Evolutionary conservation across 2,797 vertebrate genomes (phyloP), one percentile per base, ranked within the genome.

Genomic region (Phrynocephalus forsythii): DNA sequence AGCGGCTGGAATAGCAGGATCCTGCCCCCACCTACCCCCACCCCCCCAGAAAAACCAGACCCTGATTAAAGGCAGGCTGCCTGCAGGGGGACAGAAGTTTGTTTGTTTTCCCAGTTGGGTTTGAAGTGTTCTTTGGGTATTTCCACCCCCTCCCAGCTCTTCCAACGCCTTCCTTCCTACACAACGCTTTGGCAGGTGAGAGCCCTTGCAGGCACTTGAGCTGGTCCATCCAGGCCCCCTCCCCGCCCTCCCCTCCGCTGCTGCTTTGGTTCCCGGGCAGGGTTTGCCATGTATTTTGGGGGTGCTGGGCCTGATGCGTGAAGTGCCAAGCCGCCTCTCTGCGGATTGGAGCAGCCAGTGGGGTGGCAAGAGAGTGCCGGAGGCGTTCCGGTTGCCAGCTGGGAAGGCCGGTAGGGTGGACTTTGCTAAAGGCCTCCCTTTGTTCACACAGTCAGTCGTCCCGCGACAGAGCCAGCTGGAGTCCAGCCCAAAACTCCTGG

Each of bases 1-100:
- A 99, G 95, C 98, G 97, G 48, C 94, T 99, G 1, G 98, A 99
- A 92, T 97, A 18, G 60, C 15, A 24, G 26, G 67, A 8, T 28
- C 18, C 75, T 1, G 3, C 2, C 50, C 2, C 88, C 44, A 50
- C 50, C 26, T n/a, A n/a, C 5, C 52, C 52, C 52, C 8, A 1
- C 33, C 69, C 8, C 33, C 6, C 88, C 69, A 79, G 33, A 22
- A 9, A 60, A 16, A 9, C 56, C 9, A 66, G 82, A 87, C n/a
- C 9, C 13, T 6, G 79, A 11, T 63, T 63, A 63, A 63, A 63
- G 2, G 60, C 82, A 26, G 48, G 50, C 22, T 77, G 1, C 48
- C 0, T 87, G 82, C 84, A 87, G 5, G 18, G 92, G 6, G 38
- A 44, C 90, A 85, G 11, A n/a, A 88, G 89, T 91, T 92, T 80